phyloP scores from a whole-genome alignment of 2,888 invertebrate genomes.

The Imbricaverruca yamaguchii region DNA sequence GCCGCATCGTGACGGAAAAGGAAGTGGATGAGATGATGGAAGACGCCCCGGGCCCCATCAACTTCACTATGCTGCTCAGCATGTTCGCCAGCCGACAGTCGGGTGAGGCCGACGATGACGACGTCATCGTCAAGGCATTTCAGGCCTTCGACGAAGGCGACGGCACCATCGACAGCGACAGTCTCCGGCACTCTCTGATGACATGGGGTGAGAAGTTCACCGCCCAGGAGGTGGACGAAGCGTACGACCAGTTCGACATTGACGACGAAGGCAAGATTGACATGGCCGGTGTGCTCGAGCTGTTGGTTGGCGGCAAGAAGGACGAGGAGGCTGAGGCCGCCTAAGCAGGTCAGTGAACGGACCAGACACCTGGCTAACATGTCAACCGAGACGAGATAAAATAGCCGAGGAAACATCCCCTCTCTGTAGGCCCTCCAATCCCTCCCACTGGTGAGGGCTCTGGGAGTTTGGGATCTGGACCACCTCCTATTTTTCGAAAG shows the following conservation, averaged over 20 bases:
- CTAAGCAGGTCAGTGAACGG: neutral
- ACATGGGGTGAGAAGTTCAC: constrained; percentile 90
- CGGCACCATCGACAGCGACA: constrained; percentile 64
- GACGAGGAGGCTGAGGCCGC: constrained; percentile 58
- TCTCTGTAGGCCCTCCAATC: too few species aligned
- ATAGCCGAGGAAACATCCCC: too few species aligned
- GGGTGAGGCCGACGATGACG: constrained; percentile 83
- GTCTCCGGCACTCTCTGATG: constrained; percentile 81
- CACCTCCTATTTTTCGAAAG: too few species aligned
- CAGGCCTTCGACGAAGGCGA: constrained; percentile 75
- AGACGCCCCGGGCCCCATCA: constrained; percentile 84
- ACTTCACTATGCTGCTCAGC: constrained; percentile 88
- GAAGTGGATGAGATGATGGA: constrained; percentile 82
- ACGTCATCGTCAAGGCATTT: constrained; percentile 85
- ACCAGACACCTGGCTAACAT: neutral
- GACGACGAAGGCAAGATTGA: constrained; percentile 86
- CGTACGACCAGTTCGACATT: constrained; percentile 85
- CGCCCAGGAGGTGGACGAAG: constrained; percentile 80
- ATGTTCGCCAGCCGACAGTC: constrained; percentile 89
- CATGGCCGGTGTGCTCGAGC: constrained; percentile 74
- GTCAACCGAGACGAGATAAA: too few species aligned
- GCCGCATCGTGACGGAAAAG: constrained; percentile 80
- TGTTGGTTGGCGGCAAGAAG: constrained; percentile 78
- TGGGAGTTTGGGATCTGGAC: too few species aligned
- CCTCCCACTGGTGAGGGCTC: too few species aligned